These are phyloP conservation scores for Dolichoris vasculosae DNA, from an alignment of 1,140 invertebrate species.

Conservation along the genomic window DNA sequence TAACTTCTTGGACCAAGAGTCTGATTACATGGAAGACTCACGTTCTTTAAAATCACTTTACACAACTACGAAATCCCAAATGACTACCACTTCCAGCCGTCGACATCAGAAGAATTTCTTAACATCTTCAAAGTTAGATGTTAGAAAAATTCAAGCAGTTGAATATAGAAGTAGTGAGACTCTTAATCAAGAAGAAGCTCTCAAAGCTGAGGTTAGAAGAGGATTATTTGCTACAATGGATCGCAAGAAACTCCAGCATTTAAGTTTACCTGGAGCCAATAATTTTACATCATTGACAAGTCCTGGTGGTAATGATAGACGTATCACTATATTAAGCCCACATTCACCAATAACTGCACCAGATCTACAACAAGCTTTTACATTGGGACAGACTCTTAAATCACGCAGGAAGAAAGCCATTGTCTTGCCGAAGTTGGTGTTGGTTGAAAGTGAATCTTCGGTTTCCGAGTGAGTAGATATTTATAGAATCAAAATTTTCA, in stretches of 20 bases:
- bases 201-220: conserved; percentile 79
- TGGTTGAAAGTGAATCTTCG: conserved; percentile 83
- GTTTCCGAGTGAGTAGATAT: conserved; percentile 77
- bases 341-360: conserved; percentile 80
- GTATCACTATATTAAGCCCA: conserved; percentile 83
- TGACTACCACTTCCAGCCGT: conserved; percentile 63
- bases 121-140: conserved; percentile 79
- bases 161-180: conserved; percentile 78
- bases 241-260: conserved; percentile 78
- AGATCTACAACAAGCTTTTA: conserved; percentile 78
- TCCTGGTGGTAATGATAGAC: conserved; percentile 76
- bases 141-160: conserved; percentile 75
- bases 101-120: conserved; percentile 75
- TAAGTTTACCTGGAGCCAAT: conserved; percentile 81
- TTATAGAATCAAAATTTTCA: conserved; percentile 9
- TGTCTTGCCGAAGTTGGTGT: conserved; percentile 83
- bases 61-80: conserved; percentile 72
- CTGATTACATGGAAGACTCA: conserved; percentile 68
- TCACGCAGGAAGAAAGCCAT: conserved; percentile 82
- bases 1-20: conserved; percentile 69
- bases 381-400: conserved; percentile 74
- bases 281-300: conserved; percentile 74
- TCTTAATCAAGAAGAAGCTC: conserved; percentile 75
- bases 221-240: conserved; percentile 81
- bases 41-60: conserved; percentile 67